These are phyloP conservation scores for Zaprionus vittiger DNA, from an alignment of 1,140 invertebrate genomes.

Conservation along the genomic window DNA sequence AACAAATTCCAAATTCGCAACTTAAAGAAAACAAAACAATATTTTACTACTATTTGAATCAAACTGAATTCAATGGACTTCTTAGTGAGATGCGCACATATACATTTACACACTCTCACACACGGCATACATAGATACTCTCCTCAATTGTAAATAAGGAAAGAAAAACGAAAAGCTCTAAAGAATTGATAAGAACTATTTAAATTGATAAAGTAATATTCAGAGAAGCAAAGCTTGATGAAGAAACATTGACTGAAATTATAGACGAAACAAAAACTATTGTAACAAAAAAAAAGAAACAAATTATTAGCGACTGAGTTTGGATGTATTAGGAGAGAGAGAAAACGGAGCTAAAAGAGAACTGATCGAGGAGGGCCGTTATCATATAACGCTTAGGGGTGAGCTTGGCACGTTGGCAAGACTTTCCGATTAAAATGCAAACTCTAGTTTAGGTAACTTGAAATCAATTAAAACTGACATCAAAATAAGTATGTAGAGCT, in stretches of 20 bases:
- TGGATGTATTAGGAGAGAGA: slow-evolving; percentile 37
- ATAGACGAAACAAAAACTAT: slow-evolving; percentile 24
- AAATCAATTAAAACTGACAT: slow-evolving; percentile 67
- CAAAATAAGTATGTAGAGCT: slow-evolving; percentile 61
- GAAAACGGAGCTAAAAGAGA: slow-evolving; percentile 38
- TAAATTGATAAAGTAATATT: slow-evolving; percentile 56
- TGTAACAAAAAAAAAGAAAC: slow-evolving; percentile 26
- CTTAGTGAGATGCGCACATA: slow-evolving; percentile 17
- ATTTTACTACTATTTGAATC: slow-evolving; percentile 48
- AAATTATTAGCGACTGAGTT: slow-evolving; percentile 47
- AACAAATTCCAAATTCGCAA: slow-evolving; percentile 38
- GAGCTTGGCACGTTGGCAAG: slow-evolving; percentile 58
- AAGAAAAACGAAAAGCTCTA: slow-evolving; percentile 46
- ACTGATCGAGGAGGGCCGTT: slow-evolving; percentile 43
- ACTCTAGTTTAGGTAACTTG: slow-evolving; percentile 71
- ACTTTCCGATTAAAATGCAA: slow-evolving; percentile 69
- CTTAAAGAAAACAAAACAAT: slow-evolving; percentile 22
- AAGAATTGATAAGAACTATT: slow-evolving; percentile 60
- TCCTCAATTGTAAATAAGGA: slow-evolving; percentile 44
- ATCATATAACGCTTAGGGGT: slow-evolving; percentile 66
- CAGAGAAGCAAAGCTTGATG: slow-evolving; percentile 76
- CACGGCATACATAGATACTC: slow-evolving; percentile 8
- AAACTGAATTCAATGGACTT: slow-evolving; percentile 32
- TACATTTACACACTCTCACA: slow-evolving; percentile 9
- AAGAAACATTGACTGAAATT: slow-evolving; percentile 76